Evolutionary conservation across 2,797 vertebrate genomes (phyloP), one percentile per base, ranked within the genome.

Genomic region (Hippoglossus hippoglossus): DNA sequence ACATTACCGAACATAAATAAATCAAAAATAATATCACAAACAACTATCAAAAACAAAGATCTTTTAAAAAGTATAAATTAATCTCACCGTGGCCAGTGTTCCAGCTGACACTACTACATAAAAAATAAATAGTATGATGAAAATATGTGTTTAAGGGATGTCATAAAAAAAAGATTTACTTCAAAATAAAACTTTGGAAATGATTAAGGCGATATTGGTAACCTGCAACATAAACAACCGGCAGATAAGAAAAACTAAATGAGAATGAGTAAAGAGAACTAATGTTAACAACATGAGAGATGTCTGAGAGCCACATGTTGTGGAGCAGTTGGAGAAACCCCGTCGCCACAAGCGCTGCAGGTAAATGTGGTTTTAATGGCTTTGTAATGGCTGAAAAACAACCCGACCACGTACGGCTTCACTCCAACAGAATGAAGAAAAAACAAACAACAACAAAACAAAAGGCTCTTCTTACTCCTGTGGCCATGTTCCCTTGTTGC

Each of bases 191-290:
- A 86, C 85, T 93, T 93, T 73, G 84, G 91, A 91, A 94, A 95
- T 93, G 91, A 94, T 97, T 98, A 98, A 98, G 97, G 97, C 96
- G 79, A 91, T 95, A 93, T 88, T 94, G 89, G 85, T 90, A 84
- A 86, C 73, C 84, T 89, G 92, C 80, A 95, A 95, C 94, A 87
- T 92, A 96, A 94, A 94, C 91, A 83, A 83, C 59, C 85, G 83
- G 82, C 70, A 86, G 84, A 79, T 60, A 63, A 87, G 50, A 41
- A 88, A 93, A 93, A 85, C 46, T 71, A 91, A 87, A 80, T 66
- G 12, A 44, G 4, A 70, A 66, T 74, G 62, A 61, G 67, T 3
- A 57, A 75, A 57, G n/a, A 54, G 4, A 73, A 54, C 8, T 49
- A 39, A 89, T 36, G 26, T 53, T 21, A 66, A 75, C 82, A 89